Percentiles rank a stretch among this genome's conserved stretches.
These are phyloP conservation scores for Tetranychus truncatus DNA, from an alignment of 2,888 invertebrate species.

Conservation along the genomic window DNA sequence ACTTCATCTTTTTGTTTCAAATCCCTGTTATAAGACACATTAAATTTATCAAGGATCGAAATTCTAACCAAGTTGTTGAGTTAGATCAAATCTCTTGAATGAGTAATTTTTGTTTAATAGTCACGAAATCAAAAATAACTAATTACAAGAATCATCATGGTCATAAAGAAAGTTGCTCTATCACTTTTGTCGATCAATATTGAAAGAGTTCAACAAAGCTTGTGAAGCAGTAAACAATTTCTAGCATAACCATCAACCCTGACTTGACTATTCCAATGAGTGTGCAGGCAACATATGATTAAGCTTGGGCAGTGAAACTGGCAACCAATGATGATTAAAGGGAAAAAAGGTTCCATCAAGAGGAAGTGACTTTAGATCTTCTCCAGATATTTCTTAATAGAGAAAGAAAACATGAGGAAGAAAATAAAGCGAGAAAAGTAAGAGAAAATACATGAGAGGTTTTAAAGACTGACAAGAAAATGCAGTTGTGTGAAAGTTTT, in stretches of 20 bases:
- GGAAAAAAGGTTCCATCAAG: not conserved
- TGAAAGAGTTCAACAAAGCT: conserved; percentile 32
- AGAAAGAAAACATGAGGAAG: not conserved
- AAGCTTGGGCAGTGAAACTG: not conserved
- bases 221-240: not conserved
- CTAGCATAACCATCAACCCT: not conserved
- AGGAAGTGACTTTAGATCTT: not conserved
- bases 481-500: not conserved
- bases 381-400: not conserved
- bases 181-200: too few species aligned
- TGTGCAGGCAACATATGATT: not conserved
- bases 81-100: too few species aligned
- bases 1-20: too few species aligned
- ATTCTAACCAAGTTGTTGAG: too few species aligned
- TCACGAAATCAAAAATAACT: too few species aligned
- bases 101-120: too few species aligned
- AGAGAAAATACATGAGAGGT: not conserved
- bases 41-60: too few species aligned
- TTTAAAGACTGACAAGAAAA: not conserved
- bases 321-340: not conserved
- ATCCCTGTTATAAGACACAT: too few species aligned
- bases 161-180: too few species aligned
- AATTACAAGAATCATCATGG: too few species aligned
- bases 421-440: not conserved
- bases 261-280: not conserved